These are phyloP conservation scores for Brienomyrus longianalis DNA, from an alignment of 2,113 vertebrate species.

Conservation along the genomic window DNA sequence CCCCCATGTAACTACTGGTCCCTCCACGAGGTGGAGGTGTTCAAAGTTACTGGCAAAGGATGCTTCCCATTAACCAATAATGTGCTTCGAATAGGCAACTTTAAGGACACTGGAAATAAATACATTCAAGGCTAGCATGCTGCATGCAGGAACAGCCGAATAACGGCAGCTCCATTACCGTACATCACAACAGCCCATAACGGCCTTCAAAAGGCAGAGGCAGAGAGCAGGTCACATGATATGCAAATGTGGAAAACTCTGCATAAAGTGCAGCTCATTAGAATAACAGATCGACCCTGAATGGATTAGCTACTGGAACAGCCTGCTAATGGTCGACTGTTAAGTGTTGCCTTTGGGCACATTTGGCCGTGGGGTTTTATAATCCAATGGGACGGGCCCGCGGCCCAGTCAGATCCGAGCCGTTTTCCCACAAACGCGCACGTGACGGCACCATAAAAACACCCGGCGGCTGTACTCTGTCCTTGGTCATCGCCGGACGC, in stretches of 20 bases:
- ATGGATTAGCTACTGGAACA: neutral
- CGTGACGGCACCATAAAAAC: neutral
- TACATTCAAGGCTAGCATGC: neutral
- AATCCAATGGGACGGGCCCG: neutral
- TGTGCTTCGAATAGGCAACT: neutral
- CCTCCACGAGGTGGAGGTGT: neutral
- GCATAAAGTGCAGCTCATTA: neutral
- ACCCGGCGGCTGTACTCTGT: neutral
- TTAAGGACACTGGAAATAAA: neutral
- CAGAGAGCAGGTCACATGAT: neutral
- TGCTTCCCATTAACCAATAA: neutral
- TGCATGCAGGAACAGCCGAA: neutral
- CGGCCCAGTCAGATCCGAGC: neutral
- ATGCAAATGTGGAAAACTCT: neutral
- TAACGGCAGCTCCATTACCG: neutral
- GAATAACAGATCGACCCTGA: neutral
- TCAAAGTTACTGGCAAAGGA: neutral
- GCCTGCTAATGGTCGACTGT: neutral
- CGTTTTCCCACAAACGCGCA: neutral
- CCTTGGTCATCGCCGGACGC: neutral
- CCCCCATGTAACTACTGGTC: neutral
- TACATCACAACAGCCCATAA: neutral
- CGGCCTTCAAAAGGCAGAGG: neutral
- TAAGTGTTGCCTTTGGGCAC: neutral
- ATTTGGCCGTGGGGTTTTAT: neutral